Base-by-base conservation (phyloP, 2,113 vertebrate genomes). In the Hemibagrus wyckioides region DNA sequence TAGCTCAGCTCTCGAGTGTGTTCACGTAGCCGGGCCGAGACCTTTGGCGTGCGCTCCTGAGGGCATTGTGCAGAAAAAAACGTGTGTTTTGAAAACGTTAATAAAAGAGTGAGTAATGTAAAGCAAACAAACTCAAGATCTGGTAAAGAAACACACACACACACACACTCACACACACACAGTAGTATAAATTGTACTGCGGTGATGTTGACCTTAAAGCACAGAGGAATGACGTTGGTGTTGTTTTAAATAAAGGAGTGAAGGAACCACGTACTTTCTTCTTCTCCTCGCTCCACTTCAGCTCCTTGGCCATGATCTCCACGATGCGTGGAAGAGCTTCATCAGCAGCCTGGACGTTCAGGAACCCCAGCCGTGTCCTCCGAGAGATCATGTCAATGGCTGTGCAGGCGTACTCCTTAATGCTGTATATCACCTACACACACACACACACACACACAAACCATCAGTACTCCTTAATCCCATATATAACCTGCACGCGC, bases 321-420 rank as follows among this genome's bases (percentile, higher is more conserved):
- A 99, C 95, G 13, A 99, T 96, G 23, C 96, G 94, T 0, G 98
- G 98, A 15, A 99, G 94, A 0, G 98, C 97, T 89, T 99, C 98
- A 30, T 99, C 97, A 0, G 98, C 98, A 0, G 98, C 98, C 94
- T 99, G 98, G 61, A 99, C 98, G 3, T 99, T 99, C 28, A 99
- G 93, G 89, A 99, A 99, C 13, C 97, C 97, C 56, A 99, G 90
- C 3, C 98, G 97, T 0, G 98, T 99, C 1, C 98, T 96, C 0
- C 97, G 96, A 0, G 98, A 96, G n/a, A 99, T 96, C 80, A 99
- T 94, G 28, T 99, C 98, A 19, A 97, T 97, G 0, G 97, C 97
- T 0, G 97, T 97, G 93, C 97, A 98, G 5, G 98, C 98, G 0
- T 99, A 99, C 84, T 99, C 98, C 88, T 96, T 97, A 0, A 99